Conservation (phyloP, 1,140 invertebrate genomes). For the Drosophila ironensis region DNA sequence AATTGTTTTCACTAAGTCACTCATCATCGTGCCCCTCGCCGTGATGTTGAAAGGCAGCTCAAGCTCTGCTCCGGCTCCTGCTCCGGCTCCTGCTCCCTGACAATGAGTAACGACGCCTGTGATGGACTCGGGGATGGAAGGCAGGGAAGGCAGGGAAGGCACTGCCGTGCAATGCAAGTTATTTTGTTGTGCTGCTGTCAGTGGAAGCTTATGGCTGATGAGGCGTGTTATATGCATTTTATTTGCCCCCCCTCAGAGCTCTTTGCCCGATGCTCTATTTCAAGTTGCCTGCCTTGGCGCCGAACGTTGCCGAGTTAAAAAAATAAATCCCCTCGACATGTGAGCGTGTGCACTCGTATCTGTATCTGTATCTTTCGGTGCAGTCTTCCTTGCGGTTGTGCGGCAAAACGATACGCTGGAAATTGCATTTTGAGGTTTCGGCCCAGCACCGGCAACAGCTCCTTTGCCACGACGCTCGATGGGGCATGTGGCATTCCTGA, state of each 20-base stretch:
- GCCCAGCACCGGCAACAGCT: background rate
- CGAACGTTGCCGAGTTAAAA: slow-evolving; percentile 31
- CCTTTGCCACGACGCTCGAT: slow-evolving; percentile 13
- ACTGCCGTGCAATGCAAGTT: slow-evolving; percentile 41
- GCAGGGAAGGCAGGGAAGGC: slow-evolving; percentile 14
- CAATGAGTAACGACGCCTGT: slow-evolving; percentile 39
- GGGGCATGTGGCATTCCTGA: background rate
- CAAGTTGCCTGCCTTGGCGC: background rate
- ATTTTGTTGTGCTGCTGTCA: slow-evolving; percentile 69
- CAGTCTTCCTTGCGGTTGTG: slow-evolving; percentile 22
- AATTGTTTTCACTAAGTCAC: slow-evolving; percentile 71
- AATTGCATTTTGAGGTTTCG: slow-evolving; percentile 70
- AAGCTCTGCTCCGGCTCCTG: slow-evolving; percentile 22
- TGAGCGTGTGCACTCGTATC: slow-evolving; percentile 1
- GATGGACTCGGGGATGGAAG: background rate
- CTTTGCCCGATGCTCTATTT: slow-evolving; percentile 1
- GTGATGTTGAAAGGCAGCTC: slow-evolving; percentile 44
- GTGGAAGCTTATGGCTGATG: slow-evolving; percentile 70
- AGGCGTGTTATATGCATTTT: slow-evolving; percentile 77
- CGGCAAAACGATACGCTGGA: slow-evolving; percentile 58
- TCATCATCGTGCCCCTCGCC: slow-evolving; percentile 50
- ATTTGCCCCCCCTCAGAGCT: slow-evolving; percentile 34
- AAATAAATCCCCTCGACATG: slow-evolving; percentile 4
- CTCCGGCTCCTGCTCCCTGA: slow-evolving; percentile 1
- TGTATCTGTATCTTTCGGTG: background rate